Percentiles rank a stretch among this genome's conserved stretches.
Conservation (phyloP, 2,888 invertebrate species). For the Dorcus hopei region DNA sequence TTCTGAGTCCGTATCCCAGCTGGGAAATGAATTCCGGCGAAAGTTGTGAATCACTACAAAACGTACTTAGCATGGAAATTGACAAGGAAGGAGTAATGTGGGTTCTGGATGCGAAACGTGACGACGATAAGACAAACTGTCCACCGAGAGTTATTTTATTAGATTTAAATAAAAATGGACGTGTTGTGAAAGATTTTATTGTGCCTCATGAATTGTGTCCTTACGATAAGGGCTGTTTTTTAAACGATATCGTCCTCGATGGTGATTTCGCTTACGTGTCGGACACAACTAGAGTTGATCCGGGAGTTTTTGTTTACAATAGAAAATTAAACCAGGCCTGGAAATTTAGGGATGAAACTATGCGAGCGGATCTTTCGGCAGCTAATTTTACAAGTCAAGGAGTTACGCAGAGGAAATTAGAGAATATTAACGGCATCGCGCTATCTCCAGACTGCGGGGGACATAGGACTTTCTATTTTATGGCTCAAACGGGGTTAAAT, state of each 20-base stretch:
- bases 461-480: conserved; percentile 34
- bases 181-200: not conserved
- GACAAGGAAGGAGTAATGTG: conserved; percentile 69
- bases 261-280: conserved; percentile 64
- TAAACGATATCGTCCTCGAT: conserved; percentile 68
- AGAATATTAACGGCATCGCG: conserved; percentile 68
- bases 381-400: conserved; percentile 60
- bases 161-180: not conserved
- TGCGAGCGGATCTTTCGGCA: conserved; percentile 60
- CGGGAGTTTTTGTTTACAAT: conserved; percentile 67
- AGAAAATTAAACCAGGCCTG: conserved; percentile 54
- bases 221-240: conserved; percentile 52
- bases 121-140: not conserved
- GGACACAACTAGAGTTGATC: conserved; percentile 61
- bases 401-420: conserved; percentile 53
- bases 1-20: conserved; percentile 64
- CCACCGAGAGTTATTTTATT: not conserved
- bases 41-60: conserved; percentile 66
- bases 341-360: conserved; percentile 67
- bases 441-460: conserved; percentile 59
- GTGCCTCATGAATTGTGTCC: conserved; percentile 49
- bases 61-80: conserved; percentile 71
- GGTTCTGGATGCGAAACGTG: conserved; percentile 66
- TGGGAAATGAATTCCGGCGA: conserved; percentile 59
- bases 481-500: conserved; percentile 35